phyloP scores from a whole-genome alignment of 2,797 vertebrate species.

The Rhabdophis nuchalis region DNA sequence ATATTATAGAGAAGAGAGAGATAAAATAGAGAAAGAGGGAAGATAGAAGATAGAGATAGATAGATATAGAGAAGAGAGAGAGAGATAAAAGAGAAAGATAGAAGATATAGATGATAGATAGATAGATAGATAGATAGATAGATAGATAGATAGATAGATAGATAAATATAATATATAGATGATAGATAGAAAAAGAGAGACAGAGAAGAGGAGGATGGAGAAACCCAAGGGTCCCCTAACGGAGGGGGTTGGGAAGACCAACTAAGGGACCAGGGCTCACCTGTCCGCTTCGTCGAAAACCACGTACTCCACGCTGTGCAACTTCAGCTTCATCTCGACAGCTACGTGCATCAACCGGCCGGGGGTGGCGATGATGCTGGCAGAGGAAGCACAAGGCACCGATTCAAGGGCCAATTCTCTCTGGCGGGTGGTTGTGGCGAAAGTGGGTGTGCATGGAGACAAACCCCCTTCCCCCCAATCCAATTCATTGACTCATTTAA shows the following conservation, averaged over 20 bases:
- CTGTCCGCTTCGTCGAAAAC: conserved; percentile 97
- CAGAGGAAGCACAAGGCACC: background rate
- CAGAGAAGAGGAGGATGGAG: no score
- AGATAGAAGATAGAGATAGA: no score
- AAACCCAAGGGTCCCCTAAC: background rate
- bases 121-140: no score
- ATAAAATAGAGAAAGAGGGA: no score
- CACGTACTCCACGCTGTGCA: conserved; percentile 87
- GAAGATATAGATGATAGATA: no score
- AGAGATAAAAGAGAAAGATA: no score
- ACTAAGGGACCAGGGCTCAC: conserved; percentile 49
- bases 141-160: no score
- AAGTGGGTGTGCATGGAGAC: background rate
- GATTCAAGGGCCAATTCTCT: background rate
- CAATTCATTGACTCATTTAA: background rate
- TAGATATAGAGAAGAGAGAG: no score
- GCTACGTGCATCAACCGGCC: conserved; percentile 92
- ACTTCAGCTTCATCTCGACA: conserved; percentile 91
- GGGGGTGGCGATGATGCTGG: conserved; percentile 93
- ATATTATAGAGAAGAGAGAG: no score
- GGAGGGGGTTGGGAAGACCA: background rate
- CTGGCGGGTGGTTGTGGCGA: background rate
- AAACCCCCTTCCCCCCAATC: no score
- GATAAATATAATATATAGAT: no score
- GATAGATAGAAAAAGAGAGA: no score